Evolutionary conservation across 2,113 vertebrate genomes (phyloP).

Genomic region (Rhinichthys klamathensis): DNA sequence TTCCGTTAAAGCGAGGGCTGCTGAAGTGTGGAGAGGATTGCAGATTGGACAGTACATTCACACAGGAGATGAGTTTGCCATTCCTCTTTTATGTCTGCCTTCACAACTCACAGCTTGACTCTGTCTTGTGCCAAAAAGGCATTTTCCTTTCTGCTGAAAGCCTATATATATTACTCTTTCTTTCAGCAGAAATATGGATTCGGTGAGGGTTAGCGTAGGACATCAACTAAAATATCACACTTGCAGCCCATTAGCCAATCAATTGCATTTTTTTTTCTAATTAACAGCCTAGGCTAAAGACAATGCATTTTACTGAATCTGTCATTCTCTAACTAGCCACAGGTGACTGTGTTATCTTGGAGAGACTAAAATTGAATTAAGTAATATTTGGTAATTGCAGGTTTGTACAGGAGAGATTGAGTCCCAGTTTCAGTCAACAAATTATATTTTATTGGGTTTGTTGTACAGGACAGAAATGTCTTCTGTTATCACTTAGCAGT

Average conservation of each 20-base stretch:
- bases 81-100: conserved; percentile 40
- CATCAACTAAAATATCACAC: conserved; percentile 13
- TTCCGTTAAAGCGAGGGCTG: conserved; percentile 26
- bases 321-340: background rate
- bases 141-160: conserved; percentile 31
- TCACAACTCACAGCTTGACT: conserved; percentile 36
- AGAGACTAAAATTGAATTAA: background rate
- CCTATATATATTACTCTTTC: conserved; percentile 30
- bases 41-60: conserved; percentile 41
- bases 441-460: background rate
- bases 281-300: background rate
- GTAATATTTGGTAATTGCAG: background rate
- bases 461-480: background rate
- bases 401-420: background rate
- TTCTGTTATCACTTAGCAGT: background rate
- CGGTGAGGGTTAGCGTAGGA: background rate
- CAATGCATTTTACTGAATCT: background rate
- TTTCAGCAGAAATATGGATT: conserved; percentile 35
- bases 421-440: background rate
- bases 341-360: background rate
- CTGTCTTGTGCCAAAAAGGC: conserved; percentile 36
- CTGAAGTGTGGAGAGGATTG: conserved; percentile 23
- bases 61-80: conserved; percentile 39
- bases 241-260: conserved; percentile 4
- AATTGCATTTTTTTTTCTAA: background rate